Base-by-base conservation (phyloP, 2,113 vertebrate species). In the Campylorhamphus procurvoides region DNA sequence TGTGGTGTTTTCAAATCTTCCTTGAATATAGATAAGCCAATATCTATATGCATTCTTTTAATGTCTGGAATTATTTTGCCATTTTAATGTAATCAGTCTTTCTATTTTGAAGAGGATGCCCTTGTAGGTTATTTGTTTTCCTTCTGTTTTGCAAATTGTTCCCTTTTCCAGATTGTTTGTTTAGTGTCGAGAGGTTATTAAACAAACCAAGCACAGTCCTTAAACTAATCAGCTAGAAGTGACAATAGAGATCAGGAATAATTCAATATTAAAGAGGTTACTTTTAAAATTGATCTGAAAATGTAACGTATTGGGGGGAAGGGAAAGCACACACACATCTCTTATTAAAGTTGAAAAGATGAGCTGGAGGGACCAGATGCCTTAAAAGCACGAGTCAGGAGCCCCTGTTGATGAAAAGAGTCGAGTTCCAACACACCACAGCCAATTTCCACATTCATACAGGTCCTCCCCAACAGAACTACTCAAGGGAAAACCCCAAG, bases 171-270 rank as follows among this genome's bases (percentile, higher is more conserved):
- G 97, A 89, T 77, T 98, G 97, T 98, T 98, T 98, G 94, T 97
- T 98, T 96, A 98, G 97, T 96, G 97, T 98, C 96, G 96, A 96
- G 96, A 97, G 97, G 97, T 97, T 98, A 98, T 98, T 98, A 98
- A 98, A 97, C 97, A 98, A 98, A 98, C 96, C 90, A 90, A 97
- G 91, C 91, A 96, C 86, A 97, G 96, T 95, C 96, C 89, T 98
- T 97, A 96, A 97, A 97, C 94, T 97, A 96, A 98, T 98, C 96
- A 97, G 84, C 90, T 52, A 91, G 75, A 93, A 97, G 92, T 88
- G 93, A 94, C 94, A 97, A 86, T 62, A 89, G 84, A 94, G 94
- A 92, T 94, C 56, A n/a, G 76, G 80, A 89, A 97, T 84, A 91
- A 97, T 97, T 97, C 94, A 96, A 96, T 97, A 97, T 98, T 97